A percentile compares a stretch with the other conserved stretches of the same genome.
Conservation (phyloP, 1,140 invertebrate genomes). For the Drosophila pruinosa region DNA sequence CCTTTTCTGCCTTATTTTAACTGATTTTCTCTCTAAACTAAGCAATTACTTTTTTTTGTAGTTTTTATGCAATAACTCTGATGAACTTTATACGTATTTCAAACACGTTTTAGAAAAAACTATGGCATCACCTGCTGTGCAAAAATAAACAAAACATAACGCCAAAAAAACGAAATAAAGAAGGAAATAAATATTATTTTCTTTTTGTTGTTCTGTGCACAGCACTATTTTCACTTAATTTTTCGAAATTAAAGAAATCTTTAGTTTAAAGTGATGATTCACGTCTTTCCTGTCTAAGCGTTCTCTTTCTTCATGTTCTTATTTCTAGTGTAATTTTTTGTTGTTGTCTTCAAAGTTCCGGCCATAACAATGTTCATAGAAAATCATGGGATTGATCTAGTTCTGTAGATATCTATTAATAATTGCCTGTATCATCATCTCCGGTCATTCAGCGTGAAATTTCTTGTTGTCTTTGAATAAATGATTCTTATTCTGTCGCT, state of each 20-base stretch:
- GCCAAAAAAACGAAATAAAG: background rate
- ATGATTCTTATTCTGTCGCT: background rate
- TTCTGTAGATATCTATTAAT: conserved; percentile 43
- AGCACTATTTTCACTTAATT: conserved; percentile 29
- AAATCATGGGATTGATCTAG: conserved; percentile 12
- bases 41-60: background rate
- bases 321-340: background rate
- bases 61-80: too few species aligned
- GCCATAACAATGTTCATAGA: conserved; percentile 21
- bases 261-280: conserved; percentile 42
- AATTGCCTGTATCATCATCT: conserved; percentile 38
- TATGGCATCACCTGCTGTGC: conserved; percentile 43
- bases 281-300: conserved; percentile 27
- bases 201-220: conserved; percentile 9
- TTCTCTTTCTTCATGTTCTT: background rate
- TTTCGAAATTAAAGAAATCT: conserved; percentile 52
- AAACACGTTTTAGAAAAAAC: conserved; percentile 41
- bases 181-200: conserved; percentile 30
- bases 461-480: conserved; percentile 15
- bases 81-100: conserved; percentile 23
- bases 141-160: conserved; percentile 36
- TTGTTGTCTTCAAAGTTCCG: conserved; percentile 27
- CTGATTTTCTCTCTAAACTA: background rate
- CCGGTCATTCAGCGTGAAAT: conserved; percentile 23
- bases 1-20: background rate